Base-by-base conservation (phyloP, 2,888 invertebrate species). In the Lingula anatina region DNA sequence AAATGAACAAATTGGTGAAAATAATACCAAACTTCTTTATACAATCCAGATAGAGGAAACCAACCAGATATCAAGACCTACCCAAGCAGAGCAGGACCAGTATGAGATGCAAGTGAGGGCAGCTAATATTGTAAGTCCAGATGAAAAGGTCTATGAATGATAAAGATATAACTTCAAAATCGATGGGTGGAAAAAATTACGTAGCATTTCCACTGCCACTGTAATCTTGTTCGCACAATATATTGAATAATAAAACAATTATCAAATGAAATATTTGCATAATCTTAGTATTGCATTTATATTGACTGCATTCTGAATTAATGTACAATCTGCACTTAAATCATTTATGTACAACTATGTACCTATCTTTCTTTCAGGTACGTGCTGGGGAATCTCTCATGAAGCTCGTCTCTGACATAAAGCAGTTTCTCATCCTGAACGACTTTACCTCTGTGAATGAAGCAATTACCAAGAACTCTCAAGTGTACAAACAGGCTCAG, bases 391-490 rank as follows among this genome's bases (percentile, higher is more conserved):
- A 97, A 80, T 94, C 95, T 0, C 78, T 99, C 24, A 91, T 95
- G 89, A 96, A 96, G 77, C 81, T 99, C 26, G 94, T 96, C 0
- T 92, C 95, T 0, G 96, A 97, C 74, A 90, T 99, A 55, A 97
- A 97, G 71, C 96, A 99, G 73, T 99, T 96, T 77, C 81, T 97
- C 40, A 95, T 97, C 66, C 82, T 99, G 21, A 97, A 97, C 76
- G 97, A 99, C 78, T 99, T 99, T 73, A 94, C 94, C 40, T 94
- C 95, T 1, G 92, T 97, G 0, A 97, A 97, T 76, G 94, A 96
- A 71, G 91, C 95, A 0, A 96, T 97, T 56, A 87, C 89, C n/a
- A 88, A 89, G 62, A 94, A 93, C 73, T 90, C 90, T 0, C 89
- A 90, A 72, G 77, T 92, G 12, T 93, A 90, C 71, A 85, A 91